Evolutionary conservation across 2,113 vertebrate species (phyloP), one percentile per base, ranked within the genome.

Genomic region (Nestor notabilis): DNA sequence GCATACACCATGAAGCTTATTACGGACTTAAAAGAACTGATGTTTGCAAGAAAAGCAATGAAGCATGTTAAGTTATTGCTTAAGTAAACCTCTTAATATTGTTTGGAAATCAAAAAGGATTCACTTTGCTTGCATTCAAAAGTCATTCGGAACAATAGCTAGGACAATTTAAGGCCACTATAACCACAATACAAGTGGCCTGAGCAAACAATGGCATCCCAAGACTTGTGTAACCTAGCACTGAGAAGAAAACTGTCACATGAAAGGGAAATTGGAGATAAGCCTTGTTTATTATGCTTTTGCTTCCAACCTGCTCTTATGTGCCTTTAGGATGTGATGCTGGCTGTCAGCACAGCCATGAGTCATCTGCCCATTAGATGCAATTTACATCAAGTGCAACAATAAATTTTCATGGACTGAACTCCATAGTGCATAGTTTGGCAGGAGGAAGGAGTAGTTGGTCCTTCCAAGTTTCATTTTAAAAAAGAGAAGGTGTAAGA

Each of bases 341-440:
- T 88, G 78, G 75, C 82, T 85, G 58, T 49, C 77, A 81, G 84
- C 71, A 72, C 39, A 61, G 89, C 58, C 71, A 0, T 78, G 83
- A 96, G 56, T 90, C 94, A 91, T 90, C 86, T 95, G 91, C 95
- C 90, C 81, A 95, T 93, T 72, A 92, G 74, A 77, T 78, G 33
- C 23, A 83, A 95, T 95, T 91, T 95, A 84, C 56, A 91, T 83
- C 69, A 87, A 71, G 43, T 49, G 37, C 29, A 94, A 80, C 94
- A 83, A 90, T 80, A 95, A 63, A 68, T 79, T 83, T 94, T 60
- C 87, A 61, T 10, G 70, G 83, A 18, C 80, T 87, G 65, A 87
- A 33, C 74, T 94, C 83, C 66, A 27, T 2, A 88, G 66, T 5
- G 49, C n/a, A 37, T 55, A 80, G 86, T 83, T 87, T 91, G 87